Conservation (phyloP, 2,888 invertebrate species). For the Cactoblastis cactorum region DNA sequence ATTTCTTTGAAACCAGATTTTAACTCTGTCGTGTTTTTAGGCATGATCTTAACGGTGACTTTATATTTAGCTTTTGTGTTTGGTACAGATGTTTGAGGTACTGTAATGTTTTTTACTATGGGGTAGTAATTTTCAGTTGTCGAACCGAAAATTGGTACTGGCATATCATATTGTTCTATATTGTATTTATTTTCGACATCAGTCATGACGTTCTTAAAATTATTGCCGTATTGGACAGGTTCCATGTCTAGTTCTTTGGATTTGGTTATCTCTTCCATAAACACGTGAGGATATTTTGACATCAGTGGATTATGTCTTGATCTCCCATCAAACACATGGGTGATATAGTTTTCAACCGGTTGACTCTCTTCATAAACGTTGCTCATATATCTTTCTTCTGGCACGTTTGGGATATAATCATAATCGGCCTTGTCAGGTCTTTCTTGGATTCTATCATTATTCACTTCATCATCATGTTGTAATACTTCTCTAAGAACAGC, state of each 20-base stretch:
- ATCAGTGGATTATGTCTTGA: slow-evolving; percentile 41
- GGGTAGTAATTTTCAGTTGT: slow-evolving; percentile 17
- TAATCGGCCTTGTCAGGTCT: slow-evolving; percentile 20
- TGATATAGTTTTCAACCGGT: neutral
- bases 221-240: slow-evolving; percentile 8
- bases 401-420: slow-evolving; percentile 22
- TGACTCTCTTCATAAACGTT: neutral
- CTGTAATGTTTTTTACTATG: slow-evolving; percentile 17
- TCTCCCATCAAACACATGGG: neutral
- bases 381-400: neutral
- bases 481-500: slow-evolving; percentile 42
- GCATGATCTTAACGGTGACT: slow-evolving; percentile 58
- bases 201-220: neutral
- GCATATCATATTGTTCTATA: slow-evolving; percentile 1
- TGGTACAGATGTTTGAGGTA: slow-evolving; percentile 15
- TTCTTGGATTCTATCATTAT: slow-evolving; percentile 15
- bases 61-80: slow-evolving; percentile 42
- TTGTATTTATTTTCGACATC: neutral
- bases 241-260: slow-evolving; percentile 37
- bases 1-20: slow-evolving; percentile 59
- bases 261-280: slow-evolving; percentile 45
- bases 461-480: slow-evolving; percentile 28
- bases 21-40: slow-evolving; percentile 44
- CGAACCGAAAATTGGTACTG: slow-evolving; percentile 8
- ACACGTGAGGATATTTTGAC: slow-evolving; percentile 64